These are phyloP conservation scores for Conomelus anceps DNA, from an alignment of 2,888 invertebrate genomes.

Conservation along the genomic window DNA sequence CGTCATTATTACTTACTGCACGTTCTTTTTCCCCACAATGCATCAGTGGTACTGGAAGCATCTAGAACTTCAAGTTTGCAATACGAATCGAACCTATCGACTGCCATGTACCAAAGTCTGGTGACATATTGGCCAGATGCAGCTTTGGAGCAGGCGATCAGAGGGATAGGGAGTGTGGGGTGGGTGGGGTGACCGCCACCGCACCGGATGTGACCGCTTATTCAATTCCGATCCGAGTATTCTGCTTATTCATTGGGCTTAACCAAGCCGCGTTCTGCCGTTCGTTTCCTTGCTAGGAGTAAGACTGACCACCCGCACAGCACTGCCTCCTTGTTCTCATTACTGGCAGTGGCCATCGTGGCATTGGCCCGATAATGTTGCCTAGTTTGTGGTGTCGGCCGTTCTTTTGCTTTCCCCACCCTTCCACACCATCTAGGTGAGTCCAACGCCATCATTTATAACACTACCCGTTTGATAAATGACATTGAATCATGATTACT, in stretches of 20 bases:
- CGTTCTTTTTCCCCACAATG: too few species aligned
- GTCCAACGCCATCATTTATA: neutral
- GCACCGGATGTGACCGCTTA: neutral
- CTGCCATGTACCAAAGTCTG: too few species aligned
- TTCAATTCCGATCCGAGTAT: neutral
- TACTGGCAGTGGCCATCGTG: neutral
- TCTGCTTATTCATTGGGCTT: neutral
- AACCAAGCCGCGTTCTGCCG: neutral
- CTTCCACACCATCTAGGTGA: neutral
- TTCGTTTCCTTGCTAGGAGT: neutral
- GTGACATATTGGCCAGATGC: neutral
- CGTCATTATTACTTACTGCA: too few species aligned
- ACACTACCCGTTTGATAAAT: neutral
- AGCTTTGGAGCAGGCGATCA: neutral
- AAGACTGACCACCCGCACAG: neutral
- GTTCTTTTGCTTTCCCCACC: neutral
- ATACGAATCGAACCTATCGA: too few species aligned
- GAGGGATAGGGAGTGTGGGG: too few species aligned
- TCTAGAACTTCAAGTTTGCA: too few species aligned
- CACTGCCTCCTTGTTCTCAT: neutral
- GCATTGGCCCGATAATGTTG: neutral
- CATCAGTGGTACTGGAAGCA: too few species aligned
- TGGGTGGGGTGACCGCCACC: neutral
- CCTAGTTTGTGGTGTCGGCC: neutral
- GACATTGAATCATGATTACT: neutral